phyloP scores from a whole-genome alignment of 2,888 invertebrate genomes.

The Ormyrus rosae region DNA sequence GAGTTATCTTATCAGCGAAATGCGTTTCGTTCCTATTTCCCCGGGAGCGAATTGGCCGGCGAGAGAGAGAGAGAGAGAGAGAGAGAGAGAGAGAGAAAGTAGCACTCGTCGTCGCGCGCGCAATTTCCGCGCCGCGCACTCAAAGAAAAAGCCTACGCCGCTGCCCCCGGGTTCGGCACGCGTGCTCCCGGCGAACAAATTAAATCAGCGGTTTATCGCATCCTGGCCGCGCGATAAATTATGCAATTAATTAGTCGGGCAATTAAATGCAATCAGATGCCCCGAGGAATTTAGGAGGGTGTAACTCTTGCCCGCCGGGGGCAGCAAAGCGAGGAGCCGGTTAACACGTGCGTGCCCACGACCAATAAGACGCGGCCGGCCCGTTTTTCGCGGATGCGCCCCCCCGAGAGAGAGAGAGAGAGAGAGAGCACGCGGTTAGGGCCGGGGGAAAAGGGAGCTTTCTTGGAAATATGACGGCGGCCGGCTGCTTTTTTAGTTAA shows the following conservation, averaged over 20 bases:
- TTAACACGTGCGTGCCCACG: slow-evolving; percentile 65
- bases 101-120: background rate
- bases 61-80: background rate
- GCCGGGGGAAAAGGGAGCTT: too few relatives aligned
- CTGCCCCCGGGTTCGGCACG: background rate
- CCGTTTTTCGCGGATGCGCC: background rate
- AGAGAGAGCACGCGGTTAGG: background rate
- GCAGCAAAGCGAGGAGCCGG: slow-evolving; percentile 33
- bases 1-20: too few relatives aligned
- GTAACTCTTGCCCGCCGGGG: slow-evolving; percentile 61
- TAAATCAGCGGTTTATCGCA: slow-evolving; percentile 72
- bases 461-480: too few relatives aligned
- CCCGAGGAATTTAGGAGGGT: slow-evolving; percentile 67
- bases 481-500: too few relatives aligned
- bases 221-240: slow-evolving; percentile 67
- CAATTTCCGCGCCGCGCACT: background rate
- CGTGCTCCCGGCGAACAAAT: slow-evolving; percentile 56
- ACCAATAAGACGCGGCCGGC: slow-evolving; percentile 64
- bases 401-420: slow-evolving; percentile 4
- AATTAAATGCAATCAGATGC: slow-evolving; percentile 73
- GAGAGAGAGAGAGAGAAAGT: background rate
- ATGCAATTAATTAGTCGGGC: slow-evolving; percentile 72
- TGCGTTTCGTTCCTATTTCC: too few relatives aligned
- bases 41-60: background rate
- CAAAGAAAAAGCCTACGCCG: background rate